Conservation (phyloP, 2,113 vertebrate genomes). For the Engystomops pustulosus region DNA sequence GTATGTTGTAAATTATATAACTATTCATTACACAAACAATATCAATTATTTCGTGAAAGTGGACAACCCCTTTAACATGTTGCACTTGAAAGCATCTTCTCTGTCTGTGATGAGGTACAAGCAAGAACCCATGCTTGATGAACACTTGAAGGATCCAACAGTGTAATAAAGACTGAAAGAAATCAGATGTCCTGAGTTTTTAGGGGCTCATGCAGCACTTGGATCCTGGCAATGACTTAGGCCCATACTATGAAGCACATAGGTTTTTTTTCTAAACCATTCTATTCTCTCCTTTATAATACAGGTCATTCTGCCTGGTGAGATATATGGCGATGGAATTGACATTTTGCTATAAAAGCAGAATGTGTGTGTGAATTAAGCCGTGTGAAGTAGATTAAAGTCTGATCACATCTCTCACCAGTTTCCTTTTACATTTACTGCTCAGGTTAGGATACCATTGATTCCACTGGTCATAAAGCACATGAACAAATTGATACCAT, state of each 20-base stretch:
- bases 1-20: too few relatives aligned
- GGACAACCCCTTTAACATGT: too few relatives aligned
- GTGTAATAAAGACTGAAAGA: too few relatives aligned
- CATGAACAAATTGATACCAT: neutral
- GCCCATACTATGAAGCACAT: neutral
- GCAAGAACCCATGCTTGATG: too few relatives aligned
- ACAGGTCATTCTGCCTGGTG: constrained; percentile 19
- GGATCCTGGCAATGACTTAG: neutral
- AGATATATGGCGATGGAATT: neutral
- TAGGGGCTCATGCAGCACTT: neutral
- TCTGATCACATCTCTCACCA: neutral
- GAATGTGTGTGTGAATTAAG: neutral
- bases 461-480: neutral
- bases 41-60: too few relatives aligned
- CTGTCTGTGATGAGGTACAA: too few relatives aligned
- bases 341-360: neutral
- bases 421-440: neutral
- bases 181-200: too few relatives aligned
- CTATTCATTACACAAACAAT: too few relatives aligned
- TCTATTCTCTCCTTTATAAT: neutral
- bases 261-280: neutral
- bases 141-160: too few relatives aligned
- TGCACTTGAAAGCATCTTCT: too few relatives aligned
- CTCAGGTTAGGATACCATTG: neutral
- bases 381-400: neutral